Base-by-base conservation (phyloP, 2,797 vertebrate species). In the Enteromius treurensis region DNA sequence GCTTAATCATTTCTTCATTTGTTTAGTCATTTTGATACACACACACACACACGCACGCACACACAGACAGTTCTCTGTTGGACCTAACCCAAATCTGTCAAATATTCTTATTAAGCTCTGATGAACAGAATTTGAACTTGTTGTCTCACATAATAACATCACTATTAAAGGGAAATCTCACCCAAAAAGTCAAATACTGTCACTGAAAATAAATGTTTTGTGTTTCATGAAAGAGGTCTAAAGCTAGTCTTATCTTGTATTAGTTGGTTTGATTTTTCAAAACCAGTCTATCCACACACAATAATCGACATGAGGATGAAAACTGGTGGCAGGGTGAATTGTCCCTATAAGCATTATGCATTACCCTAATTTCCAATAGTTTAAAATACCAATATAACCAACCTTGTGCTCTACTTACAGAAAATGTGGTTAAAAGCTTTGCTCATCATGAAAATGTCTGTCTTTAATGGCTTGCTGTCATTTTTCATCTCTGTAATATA, bases 81-180 rank as follows among this genome's bases (percentile, higher is more conserved):
- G 83, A 77, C 84, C 82, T 85, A 90, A 87, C 84, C 85, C 73
- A 82, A 88, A 91, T 91, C 85, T 90, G 86, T 91, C 90, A 86
- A 62, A 75, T 76, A 88, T 79, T 73, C 68, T 55, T 65, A 79
- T 68, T 60, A 82, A 87, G 88, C 78, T 87, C 85, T 81, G 80
- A 86, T 76, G 10, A 42, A 76, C 70, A 80, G 10, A 69, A 29
- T 74, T n/a, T 55, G 29, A 75, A 15, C 29, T 55, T 21, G 13
- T 64, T 64, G 15, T 64, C 32, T 64, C 62, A n/a, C 49, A 15
- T 23, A 37, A 15, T 55, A 37, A 13, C 49, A 6, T 37, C 1
- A 37, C 14, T 37, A 55, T 37, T 37, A 55, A 55, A 75, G 19
- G 19, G 21, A 74, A 13, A 34, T 19, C 29, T 53, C 19, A 8